Evolutionary conservation across 1,140 invertebrate species (phyloP), one percentile per base, ranked within the genome.

Genomic region (Papilio helenus): DNA sequence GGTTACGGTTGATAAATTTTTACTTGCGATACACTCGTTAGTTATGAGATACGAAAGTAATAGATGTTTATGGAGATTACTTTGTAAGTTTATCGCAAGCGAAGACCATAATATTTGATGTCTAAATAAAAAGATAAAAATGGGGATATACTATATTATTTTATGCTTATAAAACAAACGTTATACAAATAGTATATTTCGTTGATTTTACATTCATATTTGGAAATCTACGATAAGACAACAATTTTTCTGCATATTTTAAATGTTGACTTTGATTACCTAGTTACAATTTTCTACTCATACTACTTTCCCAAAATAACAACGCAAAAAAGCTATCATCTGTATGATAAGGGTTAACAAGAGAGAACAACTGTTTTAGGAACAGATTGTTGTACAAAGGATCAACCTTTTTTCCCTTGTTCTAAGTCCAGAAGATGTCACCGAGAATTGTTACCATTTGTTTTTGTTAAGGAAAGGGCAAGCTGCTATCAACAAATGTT

Each of bases 281-380:
- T 34, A 39, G 8, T 39, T 39, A 39, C 4, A 39, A 39, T 39
- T 39, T 39, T 39, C 34, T 39, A 39, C 44, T 34, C 7, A 29
- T 2, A 29, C 23, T 29, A 34, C 10, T 65, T 29, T 29, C 12
- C 26, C 14, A 7, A 68, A 68, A 68, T 3, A 68, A 29, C 23
- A 26, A 26, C 9, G 3, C 20, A 26, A 61, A 61, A 61, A 23
- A 23, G 72, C n/a, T 20, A 46, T 49, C 20, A 72, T 44, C 39
- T 26, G 44, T 49, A 44, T 46, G 72, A 74, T 26, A 74, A 74
- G 72, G 72, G 72, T 46, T 74, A 74, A 74, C 72, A 74, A 74
- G 72, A 74, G 1, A 1, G 20, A 44, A 49, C 72, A 49, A 74
- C n/a, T 74, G 39, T 74, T 26, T 23, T 16, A 74, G 72, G 42